phyloP scores from a whole-genome alignment of 2,888 invertebrate genomes.

The Meloe dianella region DNA sequence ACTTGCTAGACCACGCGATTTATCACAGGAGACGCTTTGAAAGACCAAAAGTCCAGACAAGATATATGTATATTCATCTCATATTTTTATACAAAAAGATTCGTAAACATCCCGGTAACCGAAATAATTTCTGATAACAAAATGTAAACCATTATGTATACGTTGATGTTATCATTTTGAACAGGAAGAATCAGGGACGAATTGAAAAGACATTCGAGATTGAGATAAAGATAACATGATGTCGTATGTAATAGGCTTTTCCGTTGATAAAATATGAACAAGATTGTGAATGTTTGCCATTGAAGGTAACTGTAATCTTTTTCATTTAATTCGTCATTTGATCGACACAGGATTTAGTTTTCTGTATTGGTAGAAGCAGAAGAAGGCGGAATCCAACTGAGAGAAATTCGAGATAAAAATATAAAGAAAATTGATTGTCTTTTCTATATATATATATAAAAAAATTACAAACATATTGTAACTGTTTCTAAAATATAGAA shows the following conservation, averaged over 20 bases:
- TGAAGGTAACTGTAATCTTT: background rate
- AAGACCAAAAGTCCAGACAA: conserved; percentile 28
- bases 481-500: conserved; percentile 20
- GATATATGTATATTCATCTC: conserved; percentile 18
- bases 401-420: background rate
- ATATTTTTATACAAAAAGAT: conserved; percentile 17
- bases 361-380: background rate
- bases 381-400: background rate
- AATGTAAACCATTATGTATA: background rate
- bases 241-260: background rate
- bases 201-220: background rate
- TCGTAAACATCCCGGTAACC: conserved; percentile 29
- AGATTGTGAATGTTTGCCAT: background rate
- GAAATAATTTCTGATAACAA: conserved; percentile 23
- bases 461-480: conserved; percentile 27
- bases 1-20: conserved; percentile 20
- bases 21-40: conserved; percentile 34
- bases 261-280: background rate
- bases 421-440: conserved; percentile 18
- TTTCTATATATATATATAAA: too few relatives aligned
- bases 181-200: background rate
- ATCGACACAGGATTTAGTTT: background rate
- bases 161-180: background rate
- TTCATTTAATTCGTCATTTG: background rate
- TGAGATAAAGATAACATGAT: background rate